A percentile compares a stretch with the other conserved stretches of the same genome.
Evolutionary conservation across 2,888 invertebrate species (phyloP).

Genomic region (Ectemnius lituratus): DNA sequence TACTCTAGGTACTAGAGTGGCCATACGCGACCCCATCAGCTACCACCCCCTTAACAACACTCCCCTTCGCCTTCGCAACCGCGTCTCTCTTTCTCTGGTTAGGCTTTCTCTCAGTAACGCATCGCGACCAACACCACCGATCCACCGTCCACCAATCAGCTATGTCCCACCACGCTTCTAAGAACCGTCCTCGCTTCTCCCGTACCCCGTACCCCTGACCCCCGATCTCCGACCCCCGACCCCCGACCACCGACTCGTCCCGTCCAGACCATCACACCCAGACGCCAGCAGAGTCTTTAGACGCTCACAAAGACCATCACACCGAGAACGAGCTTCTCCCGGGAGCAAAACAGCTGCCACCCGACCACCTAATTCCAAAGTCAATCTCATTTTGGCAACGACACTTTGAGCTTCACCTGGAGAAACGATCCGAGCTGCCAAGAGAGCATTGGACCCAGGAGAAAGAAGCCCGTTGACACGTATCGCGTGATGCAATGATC

Average conservation of each 20-base stretch:
- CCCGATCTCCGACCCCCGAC: constrained; percentile 18
- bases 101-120: not conserved
- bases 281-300: constrained; percentile 52
- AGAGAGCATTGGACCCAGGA: not conserved
- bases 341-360: too few relatives aligned
- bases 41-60: constrained; percentile 47
- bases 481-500: constrained; percentile 3
- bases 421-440: not conserved
- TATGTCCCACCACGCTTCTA: constrained; percentile 30
- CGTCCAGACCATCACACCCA: constrained; percentile 39
- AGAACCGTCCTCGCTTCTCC: constrained; percentile 47
- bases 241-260: constrained; percentile 17
- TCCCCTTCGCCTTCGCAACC: constrained; percentile 15
- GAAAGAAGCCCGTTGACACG: not conserved
- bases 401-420: not conserved
- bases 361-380: too few relatives aligned
- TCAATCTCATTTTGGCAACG: too few relatives aligned
- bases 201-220: too few relatives aligned
- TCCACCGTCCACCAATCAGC: not conserved
- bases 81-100: constrained; percentile 38
- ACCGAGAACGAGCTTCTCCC: constrained; percentile 14
- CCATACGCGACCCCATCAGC: constrained; percentile 67
- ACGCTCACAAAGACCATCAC: constrained; percentile 29
- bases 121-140: not conserved
- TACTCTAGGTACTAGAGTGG: constrained; percentile 78